These are phyloP conservation scores for Lophura nycthemera DNA, from an alignment of 2,113 vertebrate species.

Conservation along the genomic window DNA sequence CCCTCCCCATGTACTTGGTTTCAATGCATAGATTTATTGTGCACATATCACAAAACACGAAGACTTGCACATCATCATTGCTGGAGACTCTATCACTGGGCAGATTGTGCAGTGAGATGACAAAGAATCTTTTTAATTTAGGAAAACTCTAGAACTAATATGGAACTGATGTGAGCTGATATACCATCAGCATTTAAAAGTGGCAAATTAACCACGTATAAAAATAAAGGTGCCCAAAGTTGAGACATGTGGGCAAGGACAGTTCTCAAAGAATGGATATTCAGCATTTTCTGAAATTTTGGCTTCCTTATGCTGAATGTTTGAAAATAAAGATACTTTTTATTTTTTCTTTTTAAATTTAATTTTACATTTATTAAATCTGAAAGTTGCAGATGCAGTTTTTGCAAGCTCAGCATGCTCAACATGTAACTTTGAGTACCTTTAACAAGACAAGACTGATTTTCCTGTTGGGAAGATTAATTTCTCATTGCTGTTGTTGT, in stretches of 20 bases:
- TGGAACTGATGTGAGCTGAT: not conserved
- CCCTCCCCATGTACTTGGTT: not conserved
- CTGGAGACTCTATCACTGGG: not conserved
- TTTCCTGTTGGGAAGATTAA: conserved; percentile 68
- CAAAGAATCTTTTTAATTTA: not conserved
- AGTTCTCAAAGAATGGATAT: not conserved
- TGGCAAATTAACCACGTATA: not conserved
- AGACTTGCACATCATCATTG: not conserved
- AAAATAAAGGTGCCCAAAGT: not conserved
- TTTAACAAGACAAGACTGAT: conserved; percentile 67
- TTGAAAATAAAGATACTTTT: not conserved
- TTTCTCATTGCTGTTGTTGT: conserved; percentile 62
- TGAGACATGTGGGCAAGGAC: not conserved
- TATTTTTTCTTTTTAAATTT: not conserved
- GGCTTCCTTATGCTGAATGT: not conserved
- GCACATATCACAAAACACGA: not conserved
- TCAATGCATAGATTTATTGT: not conserved
- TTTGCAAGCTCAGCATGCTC: conserved; percentile 53
- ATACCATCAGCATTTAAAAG: not conserved
- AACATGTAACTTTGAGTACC: conserved; percentile 47
- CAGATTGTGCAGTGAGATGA: not conserved
- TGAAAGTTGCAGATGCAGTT: conserved; percentile 33
- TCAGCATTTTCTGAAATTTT: not conserved
- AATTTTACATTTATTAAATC: conserved; percentile 28
- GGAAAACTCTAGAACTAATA: not conserved